Evolutionary conservation across 1,140 invertebrate species (phyloP).

Genomic region (Leptinotarsa texana): DNA sequence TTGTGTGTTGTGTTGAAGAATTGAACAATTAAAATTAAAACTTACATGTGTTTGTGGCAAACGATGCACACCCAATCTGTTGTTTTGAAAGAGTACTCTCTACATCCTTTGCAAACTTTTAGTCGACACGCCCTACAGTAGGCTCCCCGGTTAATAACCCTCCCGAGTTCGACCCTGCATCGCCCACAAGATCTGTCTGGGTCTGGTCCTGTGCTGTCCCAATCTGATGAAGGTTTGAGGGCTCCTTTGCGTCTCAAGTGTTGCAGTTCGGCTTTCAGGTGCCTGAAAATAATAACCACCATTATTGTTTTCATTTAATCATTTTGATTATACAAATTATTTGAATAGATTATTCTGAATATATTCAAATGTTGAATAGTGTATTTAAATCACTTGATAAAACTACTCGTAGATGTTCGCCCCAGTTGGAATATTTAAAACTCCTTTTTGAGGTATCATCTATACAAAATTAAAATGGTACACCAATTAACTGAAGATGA

Average conservation of each 20-base stretch:
- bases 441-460: no score
- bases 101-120: slow-evolving; percentile 74
- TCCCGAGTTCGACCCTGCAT: slow-evolving; percentile 70
- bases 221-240: slow-evolving; percentile 54
- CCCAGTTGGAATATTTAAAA: no score
- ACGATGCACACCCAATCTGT: slow-evolving; percentile 75
- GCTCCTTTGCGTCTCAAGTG: slow-evolving; percentile 64
- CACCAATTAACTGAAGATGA: no score
- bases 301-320: no score
- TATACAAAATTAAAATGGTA: no score
- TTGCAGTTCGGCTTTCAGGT: slow-evolving; percentile 67
- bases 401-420: no score
- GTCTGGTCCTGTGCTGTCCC: slow-evolving; percentile 53
- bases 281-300: slow-evolving; percentile 56
- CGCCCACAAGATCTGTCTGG: slow-evolving; percentile 68
- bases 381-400: no score
- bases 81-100: slow-evolving; percentile 63
- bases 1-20: no score
- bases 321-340: no score
- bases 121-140: slow-evolving; percentile 69
- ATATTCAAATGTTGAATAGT: no score
- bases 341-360: no score
- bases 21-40: slow-evolving; percentile 37
- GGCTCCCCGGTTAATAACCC: slow-evolving; percentile 76
- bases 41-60: slow-evolving; percentile 78